These are phyloP conservation scores for Decapterus maruadsi DNA, from an alignment of 2,797 vertebrate species.

Conservation along the genomic window DNA sequence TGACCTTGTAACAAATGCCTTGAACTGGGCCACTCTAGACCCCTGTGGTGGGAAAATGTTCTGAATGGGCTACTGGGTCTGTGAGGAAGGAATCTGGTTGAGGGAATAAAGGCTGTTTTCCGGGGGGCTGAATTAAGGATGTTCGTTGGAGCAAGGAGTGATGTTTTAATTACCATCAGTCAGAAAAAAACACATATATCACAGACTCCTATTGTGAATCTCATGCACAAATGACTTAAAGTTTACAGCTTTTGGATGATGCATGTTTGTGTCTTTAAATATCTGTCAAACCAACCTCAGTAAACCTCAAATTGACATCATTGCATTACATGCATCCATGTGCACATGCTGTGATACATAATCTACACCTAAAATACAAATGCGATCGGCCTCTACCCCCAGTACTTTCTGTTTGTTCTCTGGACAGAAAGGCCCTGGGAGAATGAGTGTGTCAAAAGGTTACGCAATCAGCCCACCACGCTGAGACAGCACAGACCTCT, in stretches of 20 bases:
- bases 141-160: constrained; percentile 50
- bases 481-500: constrained; percentile 82
- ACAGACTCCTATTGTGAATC: neutral
- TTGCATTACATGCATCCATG: neutral
- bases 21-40: constrained; percentile 68
- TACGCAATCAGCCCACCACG: constrained; percentile 82
- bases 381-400: constrained; percentile 30
- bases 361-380: constrained; percentile 25
- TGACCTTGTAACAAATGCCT: constrained; percentile 73
- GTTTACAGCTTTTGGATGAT: neutral
- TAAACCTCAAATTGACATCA: neutral
- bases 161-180: constrained; percentile 60
- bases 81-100: constrained; percentile 62
- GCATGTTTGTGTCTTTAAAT: neutral
- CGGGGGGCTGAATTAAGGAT: constrained; percentile 63
- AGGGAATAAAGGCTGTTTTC: constrained; percentile 68
- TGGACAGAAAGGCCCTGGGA: constrained; percentile 67
- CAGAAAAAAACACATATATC: constrained; percentile 21
- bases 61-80: constrained; percentile 76
- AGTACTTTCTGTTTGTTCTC: constrained; percentile 41
- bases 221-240: neutral
- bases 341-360: constrained; percentile 1
- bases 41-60: constrained; percentile 80
- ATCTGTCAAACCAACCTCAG: neutral
- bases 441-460: constrained; percentile 81